Conservation (phyloP, 2,888 invertebrate species). For the Euzophera pinguis region DNA sequence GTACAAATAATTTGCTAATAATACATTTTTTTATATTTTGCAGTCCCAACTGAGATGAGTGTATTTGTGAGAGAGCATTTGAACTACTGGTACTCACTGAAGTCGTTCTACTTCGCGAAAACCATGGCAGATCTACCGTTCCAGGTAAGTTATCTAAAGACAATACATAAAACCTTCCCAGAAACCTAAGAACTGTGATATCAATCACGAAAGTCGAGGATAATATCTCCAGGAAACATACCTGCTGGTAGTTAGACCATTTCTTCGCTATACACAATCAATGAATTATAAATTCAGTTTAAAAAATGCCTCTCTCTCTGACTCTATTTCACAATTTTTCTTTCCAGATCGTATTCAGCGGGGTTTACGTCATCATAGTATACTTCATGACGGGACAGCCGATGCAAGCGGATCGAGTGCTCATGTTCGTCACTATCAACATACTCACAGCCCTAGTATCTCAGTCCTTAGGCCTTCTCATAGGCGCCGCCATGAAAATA, state of each 20-base stretch:
- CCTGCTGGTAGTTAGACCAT: too few relatives aligned
- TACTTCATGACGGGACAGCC: conserved; percentile 98
- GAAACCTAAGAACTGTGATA: too few relatives aligned
- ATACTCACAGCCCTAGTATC: conserved; percentile 94
- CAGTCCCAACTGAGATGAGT: conserved; percentile 97
- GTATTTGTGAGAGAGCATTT: conserved; percentile 96
- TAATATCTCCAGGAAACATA: too few relatives aligned
- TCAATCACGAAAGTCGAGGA: too few relatives aligned
- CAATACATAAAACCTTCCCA: too few relatives aligned
- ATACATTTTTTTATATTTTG: conserved; percentile 38
- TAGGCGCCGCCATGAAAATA: conserved; percentile 94
- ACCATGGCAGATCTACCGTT: conserved; percentile 98
- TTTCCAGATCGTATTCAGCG: conserved; percentile 90
- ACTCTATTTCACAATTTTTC: too few relatives aligned
- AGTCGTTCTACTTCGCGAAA: conserved; percentile 97
- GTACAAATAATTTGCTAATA: too few relatives aligned
- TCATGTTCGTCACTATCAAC: conserved; percentile 86
- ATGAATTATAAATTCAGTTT: too few relatives aligned
- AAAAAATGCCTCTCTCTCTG: too few relatives aligned
- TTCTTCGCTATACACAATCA: too few relatives aligned
- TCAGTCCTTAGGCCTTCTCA: conserved; percentile 94
- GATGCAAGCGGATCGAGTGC: conserved; percentile 89
- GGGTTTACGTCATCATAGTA: conserved; percentile 92
- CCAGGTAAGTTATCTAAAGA: conserved; percentile 86
- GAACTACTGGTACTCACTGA: conserved; percentile 98